These are phyloP conservation scores for Lepeophtheirus nordmannii DNA, from an alignment of 2,888 invertebrate species.

Conservation along the genomic window DNA sequence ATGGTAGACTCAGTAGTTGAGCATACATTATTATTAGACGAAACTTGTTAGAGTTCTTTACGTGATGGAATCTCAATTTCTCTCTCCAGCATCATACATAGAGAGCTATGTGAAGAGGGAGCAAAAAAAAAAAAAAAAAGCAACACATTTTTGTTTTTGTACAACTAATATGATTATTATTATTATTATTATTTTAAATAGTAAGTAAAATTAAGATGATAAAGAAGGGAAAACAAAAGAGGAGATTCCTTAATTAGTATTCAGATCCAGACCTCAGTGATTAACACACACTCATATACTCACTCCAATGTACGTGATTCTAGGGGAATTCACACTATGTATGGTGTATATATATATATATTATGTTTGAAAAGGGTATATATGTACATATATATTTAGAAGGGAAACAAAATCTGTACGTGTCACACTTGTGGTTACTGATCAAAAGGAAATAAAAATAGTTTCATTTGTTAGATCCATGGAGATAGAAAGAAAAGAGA, in stretches of 20 bases:
- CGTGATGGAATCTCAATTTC: neutral
- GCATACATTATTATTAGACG: neutral
- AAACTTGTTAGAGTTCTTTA: neutral
- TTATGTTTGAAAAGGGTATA: too few relatives aligned
- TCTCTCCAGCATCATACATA: too few relatives aligned
- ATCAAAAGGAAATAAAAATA: too few relatives aligned
- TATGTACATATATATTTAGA: too few relatives aligned
- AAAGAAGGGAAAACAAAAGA: neutral
- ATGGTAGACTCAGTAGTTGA: neutral
- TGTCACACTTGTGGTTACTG: too few relatives aligned
- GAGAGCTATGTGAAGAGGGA: too few relatives aligned
- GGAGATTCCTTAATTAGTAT: neutral
- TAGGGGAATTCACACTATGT: neutral
- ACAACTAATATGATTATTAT: neutral
- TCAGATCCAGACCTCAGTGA: neutral
- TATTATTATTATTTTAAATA: constrained; percentile 3
- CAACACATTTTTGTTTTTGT: neutral
- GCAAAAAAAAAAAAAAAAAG: neutral
- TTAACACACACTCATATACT: neutral
- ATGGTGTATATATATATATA: too few relatives aligned
- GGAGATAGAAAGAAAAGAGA: too few relatives aligned
- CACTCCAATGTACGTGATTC: constrained; percentile 1
- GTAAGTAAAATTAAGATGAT: neutral
- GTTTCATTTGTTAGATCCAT: too few relatives aligned
- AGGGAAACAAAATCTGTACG: too few relatives aligned